Conservation (phyloP, 2,797 vertebrate genomes). For the Decapterus maruadsi region DNA sequence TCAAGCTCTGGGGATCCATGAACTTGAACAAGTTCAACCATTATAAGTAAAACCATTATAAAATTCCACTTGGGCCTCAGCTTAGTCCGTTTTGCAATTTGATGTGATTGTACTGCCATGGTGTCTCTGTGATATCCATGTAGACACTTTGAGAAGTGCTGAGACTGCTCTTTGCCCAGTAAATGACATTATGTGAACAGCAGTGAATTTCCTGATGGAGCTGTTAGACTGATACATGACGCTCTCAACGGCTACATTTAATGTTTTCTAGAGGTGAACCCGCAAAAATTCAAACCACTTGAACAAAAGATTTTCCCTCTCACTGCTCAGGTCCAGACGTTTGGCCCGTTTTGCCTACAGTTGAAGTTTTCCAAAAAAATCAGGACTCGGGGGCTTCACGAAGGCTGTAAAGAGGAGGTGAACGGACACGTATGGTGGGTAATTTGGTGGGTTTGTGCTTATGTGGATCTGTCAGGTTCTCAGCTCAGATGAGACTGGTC, state of each 20-base stretch:
- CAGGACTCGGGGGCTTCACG: not conserved
- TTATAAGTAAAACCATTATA: not conserved
- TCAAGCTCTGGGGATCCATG: not conserved
- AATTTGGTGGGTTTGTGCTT: constrained; percentile 1
- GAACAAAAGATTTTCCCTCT: not conserved
- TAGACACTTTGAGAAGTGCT: constrained; percentile 7
- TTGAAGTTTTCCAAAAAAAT: constrained; percentile 20
- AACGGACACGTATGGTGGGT: not conserved
- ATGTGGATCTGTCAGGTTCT: not conserved
- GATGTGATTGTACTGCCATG: not conserved
- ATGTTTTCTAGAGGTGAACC: not conserved
- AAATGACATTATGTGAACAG: not conserved
- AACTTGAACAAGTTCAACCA: not conserved
- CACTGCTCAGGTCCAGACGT: not conserved
- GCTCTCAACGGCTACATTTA: not conserved
- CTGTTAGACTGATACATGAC: constrained; percentile 7
- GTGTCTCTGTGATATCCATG: constrained; percentile 19
- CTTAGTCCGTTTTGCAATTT: constrained; percentile 19
- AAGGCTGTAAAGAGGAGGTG: not conserved
- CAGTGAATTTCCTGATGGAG: constrained; percentile 2
- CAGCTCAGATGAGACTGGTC: constrained; percentile 5
- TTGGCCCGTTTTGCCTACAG: constrained; percentile 21
- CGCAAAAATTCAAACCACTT: not conserved
- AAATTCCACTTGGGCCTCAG: not conserved
- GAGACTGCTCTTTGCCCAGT: constrained; percentile 1